A percentile compares a stretch with the other conserved stretches of the same genome.
Conservation (phyloP, 2,888 invertebrate species). For the Meandrusa payeni region DNA sequence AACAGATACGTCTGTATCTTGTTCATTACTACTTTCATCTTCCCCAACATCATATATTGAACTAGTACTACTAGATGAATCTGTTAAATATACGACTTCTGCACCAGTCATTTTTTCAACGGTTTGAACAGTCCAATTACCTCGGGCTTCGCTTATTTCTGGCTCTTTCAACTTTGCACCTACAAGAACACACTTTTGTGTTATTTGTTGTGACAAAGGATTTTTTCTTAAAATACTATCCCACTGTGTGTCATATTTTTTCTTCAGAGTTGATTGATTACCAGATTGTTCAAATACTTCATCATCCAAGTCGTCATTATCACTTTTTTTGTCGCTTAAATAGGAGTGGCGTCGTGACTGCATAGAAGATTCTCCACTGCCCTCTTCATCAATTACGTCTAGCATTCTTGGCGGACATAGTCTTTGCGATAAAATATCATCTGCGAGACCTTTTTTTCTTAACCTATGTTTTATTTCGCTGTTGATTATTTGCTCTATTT, state of each 20-base stretch:
- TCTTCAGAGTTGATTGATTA: slow-evolving; percentile 26
- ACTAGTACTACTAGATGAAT: slow-evolving; percentile 83
- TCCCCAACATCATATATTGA: slow-evolving; percentile 79
- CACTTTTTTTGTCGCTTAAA: slow-evolving; percentile 69
- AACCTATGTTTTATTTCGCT: slow-evolving; percentile 65
- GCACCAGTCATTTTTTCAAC: slow-evolving; percentile 80
- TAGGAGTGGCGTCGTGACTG: slow-evolving; percentile 78
- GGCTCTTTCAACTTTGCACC: slow-evolving; percentile 82
- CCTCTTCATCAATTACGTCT: slow-evolving; percentile 90
- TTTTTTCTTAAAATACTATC: slow-evolving; percentile 27
- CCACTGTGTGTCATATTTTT: slow-evolving; percentile 3
- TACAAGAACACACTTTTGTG: slow-evolving; percentile 80
- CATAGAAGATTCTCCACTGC: slow-evolving; percentile 83
- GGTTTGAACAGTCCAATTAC: slow-evolving; percentile 75
- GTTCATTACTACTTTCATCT: slow-evolving; percentile 61
- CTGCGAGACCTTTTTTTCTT: slow-evolving; percentile 62
- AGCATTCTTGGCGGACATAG: slow-evolving; percentile 84
- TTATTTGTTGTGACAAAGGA: slow-evolving; percentile 53
- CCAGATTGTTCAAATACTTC: slow-evolving; percentile 64
- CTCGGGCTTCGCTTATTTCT: slow-evolving; percentile 80
- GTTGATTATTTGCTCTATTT: slow-evolving; percentile 68
- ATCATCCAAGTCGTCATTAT: slow-evolving; percentile 72
- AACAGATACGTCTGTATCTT: slow-evolving; percentile 69
- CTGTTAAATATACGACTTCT: slow-evolving; percentile 86
- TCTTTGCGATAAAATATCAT: slow-evolving; percentile 57